A percentile compares a stretch with the other conserved stretches of the same genome.
Evolutionary conservation across 1,140 invertebrate species (phyloP).

Genomic region (Philotrypesis tridentata): DNA sequence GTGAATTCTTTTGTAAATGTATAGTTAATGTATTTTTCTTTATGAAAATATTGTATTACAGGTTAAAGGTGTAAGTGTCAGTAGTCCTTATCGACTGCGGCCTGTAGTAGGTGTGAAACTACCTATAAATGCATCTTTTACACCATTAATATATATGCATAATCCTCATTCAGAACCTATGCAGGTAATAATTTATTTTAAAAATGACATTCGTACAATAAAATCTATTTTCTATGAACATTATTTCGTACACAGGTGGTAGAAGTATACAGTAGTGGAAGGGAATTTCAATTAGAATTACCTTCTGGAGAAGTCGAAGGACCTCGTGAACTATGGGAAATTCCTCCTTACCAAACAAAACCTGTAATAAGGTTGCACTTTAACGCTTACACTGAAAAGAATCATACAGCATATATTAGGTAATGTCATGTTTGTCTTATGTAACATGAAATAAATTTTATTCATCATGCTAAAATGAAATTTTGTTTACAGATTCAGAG

Average conservation of each 20-base stretch:
- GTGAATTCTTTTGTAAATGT: not conserved
- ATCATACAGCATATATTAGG: conserved; percentile 89
- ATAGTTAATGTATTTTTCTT: conserved; percentile 11
- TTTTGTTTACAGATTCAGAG: conserved; percentile 79
- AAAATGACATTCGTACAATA: not conserved
- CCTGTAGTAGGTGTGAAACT: conserved; percentile 92
- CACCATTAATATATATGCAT: conserved; percentile 92
- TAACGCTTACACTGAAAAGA: conserved; percentile 82
- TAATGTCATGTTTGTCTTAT: conserved; percentile 53
- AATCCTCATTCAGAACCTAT: conserved; percentile 92
- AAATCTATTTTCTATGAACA: conserved; percentile 9
- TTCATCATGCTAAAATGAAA: not conserved
- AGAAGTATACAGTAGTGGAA: conserved; percentile 93
- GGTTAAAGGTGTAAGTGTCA: conserved; percentile 87
- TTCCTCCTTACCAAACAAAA: conserved; percentile 92
- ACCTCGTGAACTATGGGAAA: conserved; percentile 88
- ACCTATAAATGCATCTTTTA: conserved; percentile 93
- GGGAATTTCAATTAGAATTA: conserved; percentile 92
- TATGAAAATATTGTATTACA: conserved; percentile 61
- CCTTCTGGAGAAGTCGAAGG: conserved; percentile 87
- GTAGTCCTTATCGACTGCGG: conserved; percentile 90
- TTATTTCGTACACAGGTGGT: conserved; percentile 77
- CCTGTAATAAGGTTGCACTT: conserved; percentile 91
- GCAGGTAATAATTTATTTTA: conserved; percentile 78
- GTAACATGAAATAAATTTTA: conserved; percentile 19